These are phyloP conservation scores for Lamproptera curius DNA, from an alignment of 2,888 invertebrate genomes.

Conservation along the genomic window DNA sequence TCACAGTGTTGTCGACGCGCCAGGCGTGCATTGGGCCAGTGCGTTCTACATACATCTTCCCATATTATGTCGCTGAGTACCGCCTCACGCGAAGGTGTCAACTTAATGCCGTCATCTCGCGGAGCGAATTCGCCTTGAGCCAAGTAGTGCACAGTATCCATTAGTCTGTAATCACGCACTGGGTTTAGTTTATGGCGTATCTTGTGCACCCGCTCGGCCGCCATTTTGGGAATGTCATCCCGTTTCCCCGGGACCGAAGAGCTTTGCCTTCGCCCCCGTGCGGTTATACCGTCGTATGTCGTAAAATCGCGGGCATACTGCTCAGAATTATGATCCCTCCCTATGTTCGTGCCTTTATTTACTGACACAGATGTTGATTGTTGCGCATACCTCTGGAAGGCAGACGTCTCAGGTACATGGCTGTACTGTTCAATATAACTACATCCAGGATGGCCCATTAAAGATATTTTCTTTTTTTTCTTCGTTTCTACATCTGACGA, in stretches of 20 bases:
- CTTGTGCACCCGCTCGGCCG: conserved; percentile 65
- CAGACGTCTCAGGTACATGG: conserved; percentile 64
- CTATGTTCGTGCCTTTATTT: conserved; percentile 57
- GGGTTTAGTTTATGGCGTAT: conserved; percentile 69
- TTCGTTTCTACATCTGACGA: conserved; percentile 58
- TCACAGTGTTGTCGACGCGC: conserved; percentile 55
- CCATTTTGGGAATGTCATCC: conserved; percentile 56
- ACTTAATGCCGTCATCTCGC: conserved; percentile 67
- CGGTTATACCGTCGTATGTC: conserved; percentile 66
- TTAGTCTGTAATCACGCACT: conserved; percentile 65
- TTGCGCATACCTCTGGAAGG: conserved; percentile 62
- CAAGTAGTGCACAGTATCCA: conserved; percentile 72
- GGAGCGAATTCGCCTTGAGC: conserved; percentile 73
- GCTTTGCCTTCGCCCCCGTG: conserved; percentile 60
- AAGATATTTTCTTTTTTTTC: conserved; percentile 41
- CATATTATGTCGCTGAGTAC: conserved; percentile 71
- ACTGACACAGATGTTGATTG: conserved; percentile 54
- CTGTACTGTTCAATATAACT: conserved; percentile 70
- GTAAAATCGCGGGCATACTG: conserved; percentile 69
- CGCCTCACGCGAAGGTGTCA: conserved; percentile 68
- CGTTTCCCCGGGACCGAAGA: conserved; percentile 66
- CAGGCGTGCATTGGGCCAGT: conserved; percentile 65
- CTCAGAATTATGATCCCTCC: conserved; percentile 68
- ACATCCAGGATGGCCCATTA: conserved; percentile 48
- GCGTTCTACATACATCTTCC: conserved; percentile 71